Evolutionary conservation across 2,797 vertebrate genomes (phyloP), one percentile per base, ranked within the genome.

Genomic region (Protonibea diacanthus): DNA sequence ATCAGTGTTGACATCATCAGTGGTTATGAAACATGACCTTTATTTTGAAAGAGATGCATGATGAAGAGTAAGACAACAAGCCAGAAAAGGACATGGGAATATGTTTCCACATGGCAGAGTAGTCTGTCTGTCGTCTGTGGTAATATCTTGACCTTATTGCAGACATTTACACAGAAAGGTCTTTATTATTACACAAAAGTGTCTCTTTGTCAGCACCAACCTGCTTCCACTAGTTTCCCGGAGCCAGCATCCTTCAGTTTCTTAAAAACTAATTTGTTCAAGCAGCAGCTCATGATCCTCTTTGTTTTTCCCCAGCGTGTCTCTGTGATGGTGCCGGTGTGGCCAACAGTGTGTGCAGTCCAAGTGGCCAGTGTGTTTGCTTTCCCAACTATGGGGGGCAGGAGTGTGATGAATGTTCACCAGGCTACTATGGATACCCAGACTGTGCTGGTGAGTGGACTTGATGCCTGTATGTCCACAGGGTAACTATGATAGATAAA

Each of bases 401-500:
- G 58, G 89, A 84, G 42, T 97, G 96, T 88, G 91, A 94, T 3
- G 86, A 82, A 23, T 96, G 95, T 13, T 93, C 94, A 33, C 82
- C 82, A 1, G 94, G 94, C 66, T 95, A 94, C 90, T 95, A 95
- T 73, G 90, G 92, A 62, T 96, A 95, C 74, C 94, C 95, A 33
- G 88, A 56, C 67, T 96, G 96, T 74, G 91, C 83, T 38, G 38
- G 92, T 95, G 88, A 93, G 93, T 94, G 77, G 61, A 15, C 48
- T 29, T 68, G 14, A 61, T 64, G 63, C n/a, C 9, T 81, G 21
- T 21, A 4, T 27, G 55, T 59, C 58, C 29, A 51, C 17, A 47
- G 13, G 53, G 52, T 59, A 49, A 47, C 18, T 59, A 53, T 29
- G 20, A 59, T 21, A 59, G 76, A 85, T 71, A 27, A 70, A 83